These are phyloP conservation scores for Nemopilema nomurai DNA, from an alignment of 30 jellyfish, hydroid and myxozoan genomes.

Conservation along the genomic window DNA sequence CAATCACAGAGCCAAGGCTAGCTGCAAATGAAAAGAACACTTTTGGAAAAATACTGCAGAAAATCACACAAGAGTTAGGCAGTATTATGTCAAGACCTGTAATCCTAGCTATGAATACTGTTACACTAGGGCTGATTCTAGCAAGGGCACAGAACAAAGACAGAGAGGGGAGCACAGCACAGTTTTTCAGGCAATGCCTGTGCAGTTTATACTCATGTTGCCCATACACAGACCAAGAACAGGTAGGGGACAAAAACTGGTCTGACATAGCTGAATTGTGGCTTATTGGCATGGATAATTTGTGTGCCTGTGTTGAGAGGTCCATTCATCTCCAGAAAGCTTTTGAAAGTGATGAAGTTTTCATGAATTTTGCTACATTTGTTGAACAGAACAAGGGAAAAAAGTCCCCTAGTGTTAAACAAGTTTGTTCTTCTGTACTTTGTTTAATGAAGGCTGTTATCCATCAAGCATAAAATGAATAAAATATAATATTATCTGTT, in stretches of 20 bases:
- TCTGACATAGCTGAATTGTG: conserved; percentile 44
- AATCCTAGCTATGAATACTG: neutral
- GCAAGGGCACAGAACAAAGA: conserved; percentile 36
- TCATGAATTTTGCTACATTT: neutral
- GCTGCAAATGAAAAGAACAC: neutral
- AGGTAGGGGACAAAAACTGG: neutral
- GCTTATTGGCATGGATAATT: conserved; percentile 46
- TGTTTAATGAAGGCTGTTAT: neutral
- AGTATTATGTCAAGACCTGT: neutral
- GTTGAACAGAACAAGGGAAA: neutral
- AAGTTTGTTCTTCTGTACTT: neutral
- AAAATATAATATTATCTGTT: too few relatives aligned
- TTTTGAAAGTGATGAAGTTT: neutral
- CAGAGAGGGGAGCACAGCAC: neutral
- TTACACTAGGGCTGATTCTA: conserved; percentile 40
- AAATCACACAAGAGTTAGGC: neutral
- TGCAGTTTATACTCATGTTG: conserved; percentile 9
- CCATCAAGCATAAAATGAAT: neutral
- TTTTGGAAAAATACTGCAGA: conserved; percentile 17
- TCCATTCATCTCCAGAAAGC: neutral
- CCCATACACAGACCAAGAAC: neutral
- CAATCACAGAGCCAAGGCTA: conserved; percentile 38
- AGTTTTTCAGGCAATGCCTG: conserved; percentile 14
- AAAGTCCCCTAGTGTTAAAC: neutral
- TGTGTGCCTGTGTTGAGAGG: conserved; percentile 13